Base-by-base conservation (phyloP, 2,797 vertebrate species). In the Hippoglossus hippoglossus region DNA sequence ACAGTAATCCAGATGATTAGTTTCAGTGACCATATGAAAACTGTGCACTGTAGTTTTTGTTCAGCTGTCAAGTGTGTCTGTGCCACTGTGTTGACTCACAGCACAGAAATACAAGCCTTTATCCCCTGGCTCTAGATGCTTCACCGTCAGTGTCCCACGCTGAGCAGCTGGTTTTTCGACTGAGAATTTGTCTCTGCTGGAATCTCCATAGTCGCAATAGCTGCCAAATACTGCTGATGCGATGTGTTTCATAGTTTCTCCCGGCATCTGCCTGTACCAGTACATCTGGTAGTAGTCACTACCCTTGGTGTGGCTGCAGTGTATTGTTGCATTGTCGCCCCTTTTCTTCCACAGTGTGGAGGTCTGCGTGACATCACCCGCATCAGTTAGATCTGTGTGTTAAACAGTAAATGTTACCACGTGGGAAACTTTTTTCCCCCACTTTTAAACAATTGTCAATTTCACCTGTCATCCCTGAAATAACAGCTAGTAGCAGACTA, bases 51-150 rank as follows among this genome's bases (percentile, higher is more conserved):
- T 8, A 36, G 71, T 83, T 86, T 82, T 87, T 85, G 80, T 60
- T 31, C 25, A 66, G 44, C 63, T 25, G 0, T 8, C 13, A 18
- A 7, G 1, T 10, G 22, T 28, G 0, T 61, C 44, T 76, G 49
- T 49, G 13, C n/a, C 80, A 75, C 79, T 65, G 87, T 89, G 84
- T 10, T 57, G 0, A 19, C 66, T 75, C 5, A 86, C 84, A 25
- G 81, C 79, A 78, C 90, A 91, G 79, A 63, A 91, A 81, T 91
- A 89, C 67, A 81, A 0, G 25, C 77, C 87, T 3, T 59, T 50
- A 49, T 89, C 87, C 50, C 4, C 11, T 11, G 69, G 22, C 61
- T 41, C 22, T 57, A 87, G 3, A 16, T 81, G 59, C 5, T 76
- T 80, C 57, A 80, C 67, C 25, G 60, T 83, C 2, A 89, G 54